Conservation (phyloP, 2,888 invertebrate species). For the Clusia tigrina region DNA sequence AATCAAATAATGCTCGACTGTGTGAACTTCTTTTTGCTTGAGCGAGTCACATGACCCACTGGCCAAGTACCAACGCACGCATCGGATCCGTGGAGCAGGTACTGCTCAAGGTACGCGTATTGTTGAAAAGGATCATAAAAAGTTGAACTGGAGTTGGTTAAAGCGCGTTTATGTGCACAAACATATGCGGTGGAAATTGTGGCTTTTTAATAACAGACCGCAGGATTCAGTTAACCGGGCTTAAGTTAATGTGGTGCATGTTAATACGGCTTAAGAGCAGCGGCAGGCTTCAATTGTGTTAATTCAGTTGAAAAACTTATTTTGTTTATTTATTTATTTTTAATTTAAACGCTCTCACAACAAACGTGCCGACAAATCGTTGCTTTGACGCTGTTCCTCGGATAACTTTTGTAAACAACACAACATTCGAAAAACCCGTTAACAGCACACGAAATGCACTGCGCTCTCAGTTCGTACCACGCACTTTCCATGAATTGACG, state of each 20-base stretch:
- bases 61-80: no score
- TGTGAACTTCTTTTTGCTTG: no score
- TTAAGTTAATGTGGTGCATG: background rate
- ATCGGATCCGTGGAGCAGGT: no score
- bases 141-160: no score
- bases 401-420: background rate
- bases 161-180: no score
- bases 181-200: background rate
- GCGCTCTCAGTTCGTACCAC: slow-evolving; percentile 31
- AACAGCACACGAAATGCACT: background rate
- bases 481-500: slow-evolving; percentile 44
- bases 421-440: no score
- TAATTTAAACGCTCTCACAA: background rate
- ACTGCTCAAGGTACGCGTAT: no score
- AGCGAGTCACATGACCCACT: no score
- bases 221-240: background rate
- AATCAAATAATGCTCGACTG: no score
- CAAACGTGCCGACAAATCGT: background rate
- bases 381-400: background rate
- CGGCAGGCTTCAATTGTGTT: slow-evolving; percentile 4
- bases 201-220: slow-evolving; percentile 1
- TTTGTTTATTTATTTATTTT: background rate
- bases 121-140: no score
- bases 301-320: no score
- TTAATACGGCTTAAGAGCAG: no score